Base-by-base conservation (phyloP, 1,140 invertebrate species). In the Pararge aegeria region DNA sequence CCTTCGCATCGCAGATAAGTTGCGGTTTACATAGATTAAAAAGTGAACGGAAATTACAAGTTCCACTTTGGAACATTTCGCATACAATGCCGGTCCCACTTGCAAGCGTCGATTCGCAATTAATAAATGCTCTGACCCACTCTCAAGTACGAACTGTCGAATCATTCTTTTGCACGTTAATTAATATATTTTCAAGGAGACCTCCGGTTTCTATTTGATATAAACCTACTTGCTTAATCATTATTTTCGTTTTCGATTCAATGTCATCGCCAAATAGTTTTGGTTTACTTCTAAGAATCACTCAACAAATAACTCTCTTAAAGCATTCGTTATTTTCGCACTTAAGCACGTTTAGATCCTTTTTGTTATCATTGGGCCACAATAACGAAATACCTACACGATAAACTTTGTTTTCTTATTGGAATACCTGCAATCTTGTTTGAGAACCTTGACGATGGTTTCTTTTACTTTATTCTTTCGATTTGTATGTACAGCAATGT, bases 71-170 rank as follows among this genome's bases (percentile, higher is more conserved):
- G 48, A 70, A 56, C 48, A 75, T 75, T 78, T 80, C 74, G 70
- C 73, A 86, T 80, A 86, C 83, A 86, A 86, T 83, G 71, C 70
- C 62, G 69, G 62, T 65, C 68, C 73, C 69, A 83, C 73, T 81
- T 75, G 74, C 74, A 66, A 73, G 70, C 75, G 69, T 63, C 65
- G 72, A 80, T 85, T 80, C 70, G 75, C 78, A 82, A 84, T 86
- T 83, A 87, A 83, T 79, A 81, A 81, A 80, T 59, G 67, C 61
- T 65, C 59, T 80, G 83, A 86, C 85, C 85, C 67, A 88, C 73
- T 80, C 76, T 74, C 69, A 56, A 16, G 30, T 50, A 63, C 51
- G 66, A 80, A 75, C 55, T 78, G 79, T 76, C 73, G 73, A 83
- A 67, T 87, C 75, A 81, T 78, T 80, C 68, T 61, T 56, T 61